Base-by-base conservation (phyloP, 2,113 vertebrate species). In the Grantiella picta region DNA sequence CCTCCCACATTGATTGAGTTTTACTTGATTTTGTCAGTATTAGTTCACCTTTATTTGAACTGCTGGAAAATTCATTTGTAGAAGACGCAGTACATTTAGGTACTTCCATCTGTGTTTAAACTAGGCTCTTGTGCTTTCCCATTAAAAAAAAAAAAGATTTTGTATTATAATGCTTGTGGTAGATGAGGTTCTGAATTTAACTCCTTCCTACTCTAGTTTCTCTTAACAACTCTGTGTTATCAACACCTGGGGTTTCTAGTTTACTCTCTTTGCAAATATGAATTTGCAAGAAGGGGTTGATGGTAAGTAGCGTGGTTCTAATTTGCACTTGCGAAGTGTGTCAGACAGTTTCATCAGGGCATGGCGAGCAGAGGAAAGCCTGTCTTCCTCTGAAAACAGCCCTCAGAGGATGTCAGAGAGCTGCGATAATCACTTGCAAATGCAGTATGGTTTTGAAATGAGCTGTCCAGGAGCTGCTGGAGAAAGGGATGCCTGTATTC, bases 181-280 rank as follows among this genome's bases (percentile, higher is more conserved):
- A 92, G 80, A 82, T 76, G 82, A 94, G 86, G 92, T 96, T 96
- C 93, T 95, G 93, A 90, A 93, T 96, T 94, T 96, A 95, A 95
- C 95, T 96, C 93, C 92, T 96, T 94, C 88, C 72, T 94, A 59
- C 20, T 96, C 86, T 94, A 86, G 94, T 97, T 96, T 97, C 90
- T 93, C 85, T 92, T 88, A 95, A 87, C 69, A 63, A 68, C 79
- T 94, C 75, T 95, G 16, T 18, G 2, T 86, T 94, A 94, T 95
- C 90, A 92, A 85, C 95, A 96, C 88, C 94, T 97, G 96, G 95
- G 82, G 96, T 97, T 97, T 97, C 96, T 96, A 68, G 93, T 96
- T 97, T 97, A 96, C 90, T 97, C 76, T 92, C 82, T 86, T 89
- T 94, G 93, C 94, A 96, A 95, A 95, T 97, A 92, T 72, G 92